Percentiles rank a stretch among this genome's conserved stretches.
These are phyloP conservation scores for Eulemur albifrons DNA, from an alignment of 2,797 vertebrate genomes.

Conservation along the genomic window DNA sequence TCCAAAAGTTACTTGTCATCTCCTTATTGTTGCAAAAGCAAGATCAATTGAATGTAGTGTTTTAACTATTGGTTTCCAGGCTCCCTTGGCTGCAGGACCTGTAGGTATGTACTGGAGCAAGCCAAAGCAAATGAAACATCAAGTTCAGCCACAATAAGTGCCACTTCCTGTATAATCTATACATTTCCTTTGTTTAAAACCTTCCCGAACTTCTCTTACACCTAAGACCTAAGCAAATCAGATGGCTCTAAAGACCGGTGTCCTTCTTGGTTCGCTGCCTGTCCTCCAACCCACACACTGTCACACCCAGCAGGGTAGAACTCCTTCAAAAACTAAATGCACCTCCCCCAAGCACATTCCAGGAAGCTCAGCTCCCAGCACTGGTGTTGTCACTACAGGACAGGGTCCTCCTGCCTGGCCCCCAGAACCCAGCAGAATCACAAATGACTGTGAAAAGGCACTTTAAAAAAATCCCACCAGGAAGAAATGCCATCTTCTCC, in stretches of 20 bases:
- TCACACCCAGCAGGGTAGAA: background rate
- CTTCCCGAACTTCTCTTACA: background rate
- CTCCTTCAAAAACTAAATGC: background rate
- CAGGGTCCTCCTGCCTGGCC: too few relatives aligned
- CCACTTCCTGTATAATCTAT: background rate
- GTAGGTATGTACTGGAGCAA: background rate
- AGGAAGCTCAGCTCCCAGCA: background rate
- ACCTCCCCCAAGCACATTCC: background rate
- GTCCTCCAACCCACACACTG: background rate
- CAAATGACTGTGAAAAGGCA: background rate
- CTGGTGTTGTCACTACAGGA: background rate
- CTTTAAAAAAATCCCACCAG: background rate
- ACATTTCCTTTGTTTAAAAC: background rate
- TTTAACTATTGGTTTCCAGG: background rate
- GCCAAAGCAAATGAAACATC: background rate
- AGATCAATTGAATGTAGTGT: background rate
- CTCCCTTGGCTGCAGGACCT: background rate
- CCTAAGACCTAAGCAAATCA: background rate
- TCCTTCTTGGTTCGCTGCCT: background rate
- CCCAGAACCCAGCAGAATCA: background rate
- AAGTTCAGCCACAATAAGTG: background rate
- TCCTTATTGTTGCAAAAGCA: background rate
- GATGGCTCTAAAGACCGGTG: rapidly evolving
- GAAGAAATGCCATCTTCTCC: background rate
- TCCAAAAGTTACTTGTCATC: background rate